These are phyloP conservation scores for Coracopsis vasa DNA, from an alignment of 2,113 vertebrate genomes.

Conservation along the genomic window DNA sequence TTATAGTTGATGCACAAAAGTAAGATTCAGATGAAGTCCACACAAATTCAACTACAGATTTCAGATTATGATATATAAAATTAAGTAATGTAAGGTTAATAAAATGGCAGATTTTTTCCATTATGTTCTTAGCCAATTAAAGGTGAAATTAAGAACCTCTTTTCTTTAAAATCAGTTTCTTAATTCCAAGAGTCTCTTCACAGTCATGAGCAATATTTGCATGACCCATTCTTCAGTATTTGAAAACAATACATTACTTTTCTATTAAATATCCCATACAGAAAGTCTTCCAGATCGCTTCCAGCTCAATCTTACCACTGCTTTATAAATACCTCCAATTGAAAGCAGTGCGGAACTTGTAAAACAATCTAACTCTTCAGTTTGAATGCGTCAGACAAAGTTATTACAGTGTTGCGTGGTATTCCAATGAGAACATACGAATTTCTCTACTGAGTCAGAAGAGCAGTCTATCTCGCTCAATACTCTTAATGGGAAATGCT, in stretches of 20 bases:
- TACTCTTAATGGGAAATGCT: neutral
- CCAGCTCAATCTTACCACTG: neutral
- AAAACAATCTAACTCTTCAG: neutral
- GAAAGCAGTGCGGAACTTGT: neutral
- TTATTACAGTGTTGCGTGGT: neutral
- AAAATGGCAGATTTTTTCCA: neutral
- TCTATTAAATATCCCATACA: neutral
- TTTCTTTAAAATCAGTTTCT: neutral
- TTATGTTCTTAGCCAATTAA: neutral
- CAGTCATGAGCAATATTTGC: neutral
- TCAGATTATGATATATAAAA: neutral
- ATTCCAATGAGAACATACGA: neutral
- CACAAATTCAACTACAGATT: neutral
- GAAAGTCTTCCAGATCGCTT: neutral
- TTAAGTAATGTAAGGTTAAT: neutral
- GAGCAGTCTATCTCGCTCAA: neutral
- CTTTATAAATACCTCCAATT: neutral
- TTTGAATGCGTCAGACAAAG: neutral
- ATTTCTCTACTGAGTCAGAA: neutral
- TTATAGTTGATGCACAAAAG: neutral
- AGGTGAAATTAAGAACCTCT: neutral
- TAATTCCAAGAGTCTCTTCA: neutral
- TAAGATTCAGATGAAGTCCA: neutral
- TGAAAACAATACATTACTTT: neutral
- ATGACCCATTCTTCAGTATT: neutral